Base-by-base conservation (phyloP, 2,113 vertebrate species). In the Zingel zingel region DNA sequence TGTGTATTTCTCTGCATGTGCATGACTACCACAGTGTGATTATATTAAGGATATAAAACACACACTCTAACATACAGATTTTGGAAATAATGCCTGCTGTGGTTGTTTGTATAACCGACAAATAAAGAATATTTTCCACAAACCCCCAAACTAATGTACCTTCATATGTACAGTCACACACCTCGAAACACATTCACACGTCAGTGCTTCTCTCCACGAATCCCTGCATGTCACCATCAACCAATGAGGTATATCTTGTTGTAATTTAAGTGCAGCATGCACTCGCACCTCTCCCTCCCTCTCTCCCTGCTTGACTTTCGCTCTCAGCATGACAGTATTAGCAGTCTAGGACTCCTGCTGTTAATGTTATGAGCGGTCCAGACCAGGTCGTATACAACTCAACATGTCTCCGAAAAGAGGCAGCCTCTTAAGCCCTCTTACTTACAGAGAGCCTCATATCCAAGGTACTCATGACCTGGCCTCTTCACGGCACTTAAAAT, bases 301-400 rank as follows among this genome's bases (percentile, higher is more conserved):
- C 58, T 58, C 59, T 77, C 66, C 12, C 65, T 79, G 64, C 57
- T 69, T 87, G 75, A 90, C 81, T 82, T 75, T 84, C 77, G 47
- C 69, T 82, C 90, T 72, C 80, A 70, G 74, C 82, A 75, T 87
- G 88, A 89, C 72, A 80, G 66, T 65, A 89, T 86, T 81, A 91
- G 73, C 75, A 72, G 76, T 78, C 64, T 13, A 14, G 79, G 79
- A 77, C 83, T 82, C 86, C 86, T 30, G 61, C 86, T 14, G 81
- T 33, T 89, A 62, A 89, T 91, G 88, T 90, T 90, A 87, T 88
- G 85, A 91, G 80, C 14, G 16, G 63, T 74, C 66, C 82, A 73
- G 72, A 84, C 65, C 58, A 57, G 57, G 73, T 79, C 43, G 23
- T 79, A 66, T 69, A 79, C 71, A 65, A 67, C 75, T 80, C 77